These are phyloP conservation scores for Pogonomyrmex barbatus DNA, from an alignment of 1,140 invertebrate genomes.

Conservation along the genomic window DNA sequence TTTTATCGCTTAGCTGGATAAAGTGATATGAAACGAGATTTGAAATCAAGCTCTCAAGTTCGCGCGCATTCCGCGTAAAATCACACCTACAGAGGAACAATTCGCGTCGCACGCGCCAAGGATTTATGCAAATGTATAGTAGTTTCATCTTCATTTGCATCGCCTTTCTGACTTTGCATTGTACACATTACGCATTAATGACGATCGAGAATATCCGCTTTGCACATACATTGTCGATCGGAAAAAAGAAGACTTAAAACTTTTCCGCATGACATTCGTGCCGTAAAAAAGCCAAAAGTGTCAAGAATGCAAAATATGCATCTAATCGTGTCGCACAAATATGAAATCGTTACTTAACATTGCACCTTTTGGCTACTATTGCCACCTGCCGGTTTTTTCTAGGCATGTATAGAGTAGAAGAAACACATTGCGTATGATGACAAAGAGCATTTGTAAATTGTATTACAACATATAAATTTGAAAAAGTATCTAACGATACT, in stretches of 20 bases:
- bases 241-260: slow-evolving; percentile 4
- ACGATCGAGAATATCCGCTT: slow-evolving; percentile 2
- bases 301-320: not conserved
- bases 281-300: not conserved
- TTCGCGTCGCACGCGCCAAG: slow-evolving; percentile 6
- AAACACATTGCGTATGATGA: not conserved
- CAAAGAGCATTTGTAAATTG: slow-evolving; percentile 20
- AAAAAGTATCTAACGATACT: not conserved
- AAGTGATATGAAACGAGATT: not conserved
- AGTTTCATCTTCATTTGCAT: slow-evolving; percentile 50
- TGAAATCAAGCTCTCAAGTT: not conserved
- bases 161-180: slow-evolving; percentile 18
- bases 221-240: not conserved
- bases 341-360: not conserved
- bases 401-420: not conserved
- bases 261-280: slow-evolving; percentile 28
- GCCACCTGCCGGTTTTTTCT: not conserved
- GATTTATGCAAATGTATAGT: slow-evolving; percentile 47
- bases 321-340: not conserved
- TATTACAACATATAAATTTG: not conserved
- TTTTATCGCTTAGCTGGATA: not conserved
- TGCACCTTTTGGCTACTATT: not conserved
- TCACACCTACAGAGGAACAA: slow-evolving; percentile 6
- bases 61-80: slow-evolving; percentile 20
- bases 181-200: slow-evolving; percentile 28